Evolutionary conservation across 2,888 invertebrate genomes (phyloP).

Genomic region (Crossocerus cetratus): DNA sequence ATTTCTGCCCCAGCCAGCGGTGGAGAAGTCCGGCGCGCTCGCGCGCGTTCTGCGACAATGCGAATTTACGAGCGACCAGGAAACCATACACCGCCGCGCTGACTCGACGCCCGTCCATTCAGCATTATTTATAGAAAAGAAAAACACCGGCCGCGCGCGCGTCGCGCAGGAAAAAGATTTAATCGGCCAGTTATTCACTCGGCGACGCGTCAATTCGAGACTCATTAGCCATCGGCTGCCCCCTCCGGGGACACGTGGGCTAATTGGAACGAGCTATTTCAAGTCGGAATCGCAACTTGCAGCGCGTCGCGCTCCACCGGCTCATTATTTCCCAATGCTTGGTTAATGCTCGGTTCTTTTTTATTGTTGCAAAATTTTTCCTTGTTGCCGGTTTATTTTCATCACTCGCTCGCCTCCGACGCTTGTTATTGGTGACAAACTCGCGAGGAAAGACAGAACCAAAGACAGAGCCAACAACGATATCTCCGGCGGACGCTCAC

Average conservation of each 20-base stretch:
- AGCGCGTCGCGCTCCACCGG: too few relatives aligned
- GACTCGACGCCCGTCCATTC: background rate
- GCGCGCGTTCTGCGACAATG: conserved; percentile 9
- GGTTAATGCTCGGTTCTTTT: too few relatives aligned
- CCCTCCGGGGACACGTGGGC: too few relatives aligned
- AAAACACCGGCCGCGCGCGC: background rate
- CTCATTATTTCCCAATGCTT: too few relatives aligned
- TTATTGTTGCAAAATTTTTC: too few relatives aligned
- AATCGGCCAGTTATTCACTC: too few relatives aligned
- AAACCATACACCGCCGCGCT: background rate
- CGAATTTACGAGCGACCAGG: conserved; percentile 14
- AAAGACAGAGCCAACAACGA: background rate
- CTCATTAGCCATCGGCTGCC: too few relatives aligned
- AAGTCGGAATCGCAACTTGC: too few relatives aligned
- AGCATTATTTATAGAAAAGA: background rate
- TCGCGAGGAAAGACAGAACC: background rate
- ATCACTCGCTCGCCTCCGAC: background rate
- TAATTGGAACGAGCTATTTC: too few relatives aligned
- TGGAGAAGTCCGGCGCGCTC: conserved; percentile 7
- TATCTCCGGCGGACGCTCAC: background rate
- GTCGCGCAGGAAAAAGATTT: background rate
- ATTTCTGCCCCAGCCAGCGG: conserved; percentile 45
- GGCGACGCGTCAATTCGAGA: too few relatives aligned
- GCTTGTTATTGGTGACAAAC: background rate
- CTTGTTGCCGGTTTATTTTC: background rate